Conservation (phyloP, 2,888 invertebrate genomes). For the Xestoiulus laeticollis region DNA sequence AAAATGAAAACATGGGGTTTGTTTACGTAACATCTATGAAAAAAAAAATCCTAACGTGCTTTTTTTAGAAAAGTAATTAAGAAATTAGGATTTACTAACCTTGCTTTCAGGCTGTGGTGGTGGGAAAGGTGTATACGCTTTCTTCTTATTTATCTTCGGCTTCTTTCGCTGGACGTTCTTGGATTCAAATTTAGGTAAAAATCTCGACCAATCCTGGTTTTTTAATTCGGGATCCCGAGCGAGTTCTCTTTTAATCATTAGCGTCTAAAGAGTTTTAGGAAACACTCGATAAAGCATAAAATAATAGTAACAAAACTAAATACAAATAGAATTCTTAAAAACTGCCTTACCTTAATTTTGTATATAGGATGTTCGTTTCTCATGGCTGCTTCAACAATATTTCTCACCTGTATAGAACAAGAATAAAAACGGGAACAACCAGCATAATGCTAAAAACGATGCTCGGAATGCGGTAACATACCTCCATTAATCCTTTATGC, state of each 20-base stretch:
- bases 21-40: no score
- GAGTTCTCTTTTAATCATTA: conserved; percentile 97
- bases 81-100: conserved; percentile 63
- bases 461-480: conserved; percentile 58
- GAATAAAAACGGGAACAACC: conserved; percentile 51
- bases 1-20: background rate
- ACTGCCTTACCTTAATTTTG: conserved; percentile 74
- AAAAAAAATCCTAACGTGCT: conserved; percentile 6
- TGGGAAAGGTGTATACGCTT: conserved; percentile 97
- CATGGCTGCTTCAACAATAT: conserved; percentile 96
- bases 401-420: conserved; percentile 65
- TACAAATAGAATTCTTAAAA: conserved; percentile 46
- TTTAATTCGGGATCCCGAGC: conserved; percentile 91
- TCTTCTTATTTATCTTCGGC: conserved; percentile 87
- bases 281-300: conserved; percentile 38
- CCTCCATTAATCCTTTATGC: conserved; percentile 78
- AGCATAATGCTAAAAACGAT: conserved; percentile 48
- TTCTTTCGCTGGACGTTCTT: conserved; percentile 89
- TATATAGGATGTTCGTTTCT: conserved; percentile 99
- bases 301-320: conserved; percentile 30
- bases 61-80: conserved; percentile 14
- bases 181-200: conserved; percentile 90
- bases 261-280: conserved; percentile 71
- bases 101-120: conserved; percentile 93
- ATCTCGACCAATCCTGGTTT: conserved; percentile 96